phyloP scores from a whole-genome alignment of 2,797 vertebrate genomes.

The Phataginus tricuspis region DNA sequence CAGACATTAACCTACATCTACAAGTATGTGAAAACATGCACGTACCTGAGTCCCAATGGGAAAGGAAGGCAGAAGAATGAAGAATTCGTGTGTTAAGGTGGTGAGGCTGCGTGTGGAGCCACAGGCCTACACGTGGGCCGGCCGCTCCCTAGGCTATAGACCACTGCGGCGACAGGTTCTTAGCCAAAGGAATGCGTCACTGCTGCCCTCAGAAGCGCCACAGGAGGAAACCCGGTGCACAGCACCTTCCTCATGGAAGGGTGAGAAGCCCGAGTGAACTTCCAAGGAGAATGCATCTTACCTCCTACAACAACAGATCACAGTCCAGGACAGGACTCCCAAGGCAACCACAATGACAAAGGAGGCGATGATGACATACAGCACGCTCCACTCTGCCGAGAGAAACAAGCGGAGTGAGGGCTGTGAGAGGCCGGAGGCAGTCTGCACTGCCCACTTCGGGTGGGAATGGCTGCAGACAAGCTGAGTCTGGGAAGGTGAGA shows the following conservation, averaged over 20 bases:
- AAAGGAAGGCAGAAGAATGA: background rate
- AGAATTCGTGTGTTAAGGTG: rapidly evolving
- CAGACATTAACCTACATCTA: background rate
- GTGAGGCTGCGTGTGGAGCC: background rate
- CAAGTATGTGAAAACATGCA: background rate
- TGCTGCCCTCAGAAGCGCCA: background rate
- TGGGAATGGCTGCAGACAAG: background rate
- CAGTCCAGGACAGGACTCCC: slow-evolving; percentile 93
- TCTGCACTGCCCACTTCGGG: background rate
- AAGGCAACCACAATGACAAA: slow-evolving; percentile 94
- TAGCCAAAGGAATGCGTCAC: background rate
- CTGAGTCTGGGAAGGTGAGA: background rate
- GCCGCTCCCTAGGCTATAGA: background rate
- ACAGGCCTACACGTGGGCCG: background rate
- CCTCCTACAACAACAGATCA: slow-evolving; percentile 96
- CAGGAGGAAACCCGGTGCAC: background rate
- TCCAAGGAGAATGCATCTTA: slow-evolving; percentile 78
- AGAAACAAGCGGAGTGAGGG: slow-evolving; percentile 53
- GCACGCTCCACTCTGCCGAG: slow-evolving; percentile 97
- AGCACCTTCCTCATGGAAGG: background rate
- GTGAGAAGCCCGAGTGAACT: background rate
- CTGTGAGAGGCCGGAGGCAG: background rate
- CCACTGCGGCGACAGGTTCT: background rate
- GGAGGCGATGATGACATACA: slow-evolving; percentile 97
- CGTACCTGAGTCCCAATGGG: rapidly evolving